Percentiles rank a stretch among this genome's conserved stretches.
Evolutionary conservation across 92 coral and sea anemone genomes (phyloP).

Genomic region (Porites evermanni): DNA sequence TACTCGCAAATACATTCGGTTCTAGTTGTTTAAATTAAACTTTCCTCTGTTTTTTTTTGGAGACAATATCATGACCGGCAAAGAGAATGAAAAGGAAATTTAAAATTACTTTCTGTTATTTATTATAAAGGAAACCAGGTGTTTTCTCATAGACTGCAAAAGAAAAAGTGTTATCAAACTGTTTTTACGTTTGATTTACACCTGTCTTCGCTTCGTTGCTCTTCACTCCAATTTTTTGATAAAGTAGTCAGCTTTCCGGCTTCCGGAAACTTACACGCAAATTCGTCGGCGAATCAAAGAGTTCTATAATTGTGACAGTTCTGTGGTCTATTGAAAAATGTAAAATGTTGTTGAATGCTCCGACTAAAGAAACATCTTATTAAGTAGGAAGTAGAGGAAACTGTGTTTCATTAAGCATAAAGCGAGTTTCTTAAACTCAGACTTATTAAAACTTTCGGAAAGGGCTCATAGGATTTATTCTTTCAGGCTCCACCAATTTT

Average conservation of each 20-base stretch:
- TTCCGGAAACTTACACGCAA: too few relatives aligned
- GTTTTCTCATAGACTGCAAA: not conserved
- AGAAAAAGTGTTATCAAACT: not conserved
- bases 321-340: not conserved
- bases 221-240: not conserved
- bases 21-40: not conserved
- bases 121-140: not conserved
- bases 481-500: too few relatives aligned
- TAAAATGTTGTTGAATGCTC: not conserved
- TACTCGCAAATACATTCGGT: too few relatives aligned
- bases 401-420: too few relatives aligned
- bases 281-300: too few relatives aligned
- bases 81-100: not conserved
- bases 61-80: not conserved
- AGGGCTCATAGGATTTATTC: too few relatives aligned
- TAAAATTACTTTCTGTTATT: not conserved
- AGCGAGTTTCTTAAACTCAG: too few relatives aligned
- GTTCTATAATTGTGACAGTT: not conserved
- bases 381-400: too few relatives aligned
- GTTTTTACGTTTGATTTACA: not conserved
- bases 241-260: too few relatives aligned
- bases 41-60: not conserved
- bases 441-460: too few relatives aligned
- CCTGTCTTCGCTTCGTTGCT: not conserved
- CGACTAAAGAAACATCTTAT: not conserved